Base-by-base conservation (phyloP, 2,797 vertebrate genomes). In the Enteromius fasciolatus region DNA sequence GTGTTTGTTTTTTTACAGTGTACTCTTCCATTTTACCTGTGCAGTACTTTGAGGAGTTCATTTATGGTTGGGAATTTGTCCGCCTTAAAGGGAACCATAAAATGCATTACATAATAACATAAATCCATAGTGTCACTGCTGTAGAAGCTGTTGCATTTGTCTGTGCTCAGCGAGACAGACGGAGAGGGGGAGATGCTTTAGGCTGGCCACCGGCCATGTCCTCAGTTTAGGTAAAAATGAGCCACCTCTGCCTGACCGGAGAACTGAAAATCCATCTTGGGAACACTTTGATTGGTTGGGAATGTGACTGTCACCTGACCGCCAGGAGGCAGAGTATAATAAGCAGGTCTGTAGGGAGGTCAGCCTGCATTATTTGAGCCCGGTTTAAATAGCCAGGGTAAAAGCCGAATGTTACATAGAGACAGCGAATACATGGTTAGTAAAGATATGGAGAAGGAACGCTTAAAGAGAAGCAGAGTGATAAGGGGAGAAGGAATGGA, bases 201-300 rank as follows among this genome's bases (percentile, higher is more conserved):
- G 80, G 85, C 70, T 80, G 69, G 68, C 85, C 76, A 66, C 18
- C 18, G 69, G 85, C 79, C 54, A 50, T 79, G 39, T 70, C 84
- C 84, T 64, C 63, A 69, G 59, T 75, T 82, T 75, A 82, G 52
- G 15, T 41, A 75, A 82, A 74, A 82, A 82, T 73, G 28, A 76
- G 78, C 50, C 63, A 84, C 63, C 67, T 64, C 39, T 57, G 31
- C 69, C 70, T 73, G 76, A 73, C 68, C 61, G 15, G 76, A 75
- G 33, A 66, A 41, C 77, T 33, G 33, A 59, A 75, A 59, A 66
- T 59, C 73, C 36, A 31, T 33, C 52, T n/a, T 41, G 28, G 25
- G 41, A 61, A 31, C 41, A 52, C 44, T 76, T 78, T 73, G 50
- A 81, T 68, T 84, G 82, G 73, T 83, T 59, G 54, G 78, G 39